Evolutionary conservation across 2,113 vertebrate genomes (phyloP).

Genomic region (Corvus cornix): DNA sequence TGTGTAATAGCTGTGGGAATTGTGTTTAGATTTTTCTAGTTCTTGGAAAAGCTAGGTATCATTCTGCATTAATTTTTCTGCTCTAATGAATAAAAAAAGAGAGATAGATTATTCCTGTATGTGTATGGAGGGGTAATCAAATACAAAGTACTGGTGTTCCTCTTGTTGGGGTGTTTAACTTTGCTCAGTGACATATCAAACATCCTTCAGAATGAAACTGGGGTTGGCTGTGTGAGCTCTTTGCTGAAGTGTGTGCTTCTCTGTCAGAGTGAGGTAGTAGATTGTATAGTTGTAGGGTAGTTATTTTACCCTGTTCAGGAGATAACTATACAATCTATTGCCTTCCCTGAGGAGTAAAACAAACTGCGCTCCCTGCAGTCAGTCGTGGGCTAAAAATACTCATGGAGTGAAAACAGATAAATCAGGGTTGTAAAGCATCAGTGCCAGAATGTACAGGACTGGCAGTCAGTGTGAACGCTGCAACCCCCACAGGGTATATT

Average conservation of each 20-base stretch:
- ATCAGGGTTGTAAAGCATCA: not conserved
- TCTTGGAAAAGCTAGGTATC: not conserved
- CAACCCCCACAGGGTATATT: not conserved
- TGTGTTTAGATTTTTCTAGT: not conserved
- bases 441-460: not conserved
- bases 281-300: slow-evolving; percentile 88
- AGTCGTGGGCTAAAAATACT: not conserved
- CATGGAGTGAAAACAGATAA: not conserved
- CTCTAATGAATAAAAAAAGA: not conserved
- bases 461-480: not conserved
- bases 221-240: not conserved
- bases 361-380: slow-evolving; percentile 61
- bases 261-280: slow-evolving; percentile 86
- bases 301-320: slow-evolving; percentile 84
- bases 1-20: not conserved
- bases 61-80: not conserved
- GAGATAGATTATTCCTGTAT: not conserved
- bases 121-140: not conserved
- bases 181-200: not conserved
- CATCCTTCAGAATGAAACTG: not conserved
- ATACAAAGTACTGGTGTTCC: not conserved
- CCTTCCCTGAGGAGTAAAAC: slow-evolving; percentile 83
- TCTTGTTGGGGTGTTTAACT: not conserved
- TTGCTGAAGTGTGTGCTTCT: slow-evolving; percentile 62
- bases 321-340: slow-evolving; percentile 89